Percentiles rank a stretch among this genome's conserved stretches.
phyloP scores from a whole-genome alignment of 2,888 invertebrate species.

The Aplocera efformata region DNA sequence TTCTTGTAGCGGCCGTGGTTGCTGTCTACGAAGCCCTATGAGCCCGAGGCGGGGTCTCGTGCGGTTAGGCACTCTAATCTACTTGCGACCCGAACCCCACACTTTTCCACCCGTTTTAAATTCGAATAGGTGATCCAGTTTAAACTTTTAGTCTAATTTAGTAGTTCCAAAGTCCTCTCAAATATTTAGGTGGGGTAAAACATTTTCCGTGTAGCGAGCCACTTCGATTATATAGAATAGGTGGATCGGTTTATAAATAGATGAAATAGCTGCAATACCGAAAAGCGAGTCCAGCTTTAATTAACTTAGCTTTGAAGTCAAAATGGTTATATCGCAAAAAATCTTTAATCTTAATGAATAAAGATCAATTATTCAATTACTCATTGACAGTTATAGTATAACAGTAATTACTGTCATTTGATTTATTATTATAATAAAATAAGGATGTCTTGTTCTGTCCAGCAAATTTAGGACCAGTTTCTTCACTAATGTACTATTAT shows the following conservation, averaged over 20 bases:
- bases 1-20: slow-evolving; percentile 39
- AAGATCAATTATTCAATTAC: too few species aligned
- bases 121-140: slow-evolving; percentile 70
- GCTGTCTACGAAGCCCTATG: slow-evolving; percentile 32
- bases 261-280: not conserved
- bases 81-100: slow-evolving; percentile 51
- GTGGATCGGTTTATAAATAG: too few species aligned
- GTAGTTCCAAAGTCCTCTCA: slow-evolving; percentile 43
- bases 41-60: slow-evolving; percentile 53
- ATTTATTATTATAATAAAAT: too few species aligned
- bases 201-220: slow-evolving; percentile 29
- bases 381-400: too few species aligned
- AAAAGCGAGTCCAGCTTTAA: too few species aligned
- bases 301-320: too few species aligned
- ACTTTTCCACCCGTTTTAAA: slow-evolving; percentile 72
- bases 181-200: slow-evolving; percentile 31
- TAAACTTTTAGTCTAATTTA: slow-evolving; percentile 68
- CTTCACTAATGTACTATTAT: too few species aligned
- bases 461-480: too few species aligned
- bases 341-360: too few species aligned
- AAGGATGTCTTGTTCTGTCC: too few species aligned
- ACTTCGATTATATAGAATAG: slow-evolving; percentile 9
- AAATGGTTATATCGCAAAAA: too few species aligned
- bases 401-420: too few species aligned
- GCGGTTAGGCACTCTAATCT: slow-evolving; percentile 66